phyloP scores from a whole-genome alignment of 2,113 vertebrate species.

The Mus musculus region GRCm39 chr2:45206001-45206500 shows the following conservation, averaged over 20 bases:
- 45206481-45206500: constrained; percentile 13
- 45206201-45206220: neutral
- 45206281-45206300: neutral
- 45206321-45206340: neutral
- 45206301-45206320: neutral
- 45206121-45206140: neutral
- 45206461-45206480: neutral
- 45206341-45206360: neutral
- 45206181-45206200: neutral
- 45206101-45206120: neutral
- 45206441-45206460: neutral
- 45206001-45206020: neutral
- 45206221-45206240: neutral
- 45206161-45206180: neutral
- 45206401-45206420: neutral
- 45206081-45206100: neutral
- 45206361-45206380: constrained; percentile 9
- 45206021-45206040: neutral
- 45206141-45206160: neutral
- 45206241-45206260: neutral
- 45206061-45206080: neutral
- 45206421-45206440: constrained; percentile 20
- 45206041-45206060: neutral
- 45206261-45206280: neutral
- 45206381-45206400: constrained; percentile 4